A percentile compares a stretch with the other conserved stretches of the same genome.
Evolutionary conservation across 2,113 vertebrate species (phyloP).

Genomic region (Meleagris gallopavo): DNA sequence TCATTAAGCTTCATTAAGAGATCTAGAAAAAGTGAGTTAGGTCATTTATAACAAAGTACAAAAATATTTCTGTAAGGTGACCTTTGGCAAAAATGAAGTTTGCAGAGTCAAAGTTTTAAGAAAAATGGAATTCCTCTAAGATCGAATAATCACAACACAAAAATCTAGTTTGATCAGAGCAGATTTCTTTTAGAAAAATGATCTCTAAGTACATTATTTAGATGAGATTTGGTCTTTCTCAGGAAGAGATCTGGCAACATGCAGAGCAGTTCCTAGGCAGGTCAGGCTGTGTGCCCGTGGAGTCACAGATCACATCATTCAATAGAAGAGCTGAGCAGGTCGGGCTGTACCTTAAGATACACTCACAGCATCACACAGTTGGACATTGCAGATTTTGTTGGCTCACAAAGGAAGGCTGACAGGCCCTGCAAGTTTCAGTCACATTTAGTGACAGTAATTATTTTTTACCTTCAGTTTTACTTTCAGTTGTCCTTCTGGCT

Average conservation of each 20-base stretch:
- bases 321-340: background rate
- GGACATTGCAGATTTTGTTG: background rate
- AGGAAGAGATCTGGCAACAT: background rate
- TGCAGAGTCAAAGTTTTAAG: background rate
- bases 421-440: background rate
- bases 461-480: background rate
- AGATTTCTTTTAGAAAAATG: background rate
- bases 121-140: background rate
- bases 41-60: background rate
- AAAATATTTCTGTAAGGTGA: conserved; percentile 42
- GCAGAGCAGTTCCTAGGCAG: background rate
- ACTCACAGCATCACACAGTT: background rate
- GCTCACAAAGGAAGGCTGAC: background rate
- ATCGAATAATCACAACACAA: background rate
- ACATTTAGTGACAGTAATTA: accelerated
- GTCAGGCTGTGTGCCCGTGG: accelerated
- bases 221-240: accelerated
- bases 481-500: accelerated
- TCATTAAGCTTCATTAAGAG: conserved; percentile 21
- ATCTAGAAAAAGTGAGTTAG: background rate
- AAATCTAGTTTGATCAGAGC: background rate
- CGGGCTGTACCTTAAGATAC: background rate
- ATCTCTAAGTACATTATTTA: background rate
- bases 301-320: accelerated
- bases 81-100: background rate